Evolutionary conservation across 1,140 invertebrate genomes (phyloP), one percentile per base, ranked within the genome.

Genomic region (Ctenoplectra terminalis): DNA sequence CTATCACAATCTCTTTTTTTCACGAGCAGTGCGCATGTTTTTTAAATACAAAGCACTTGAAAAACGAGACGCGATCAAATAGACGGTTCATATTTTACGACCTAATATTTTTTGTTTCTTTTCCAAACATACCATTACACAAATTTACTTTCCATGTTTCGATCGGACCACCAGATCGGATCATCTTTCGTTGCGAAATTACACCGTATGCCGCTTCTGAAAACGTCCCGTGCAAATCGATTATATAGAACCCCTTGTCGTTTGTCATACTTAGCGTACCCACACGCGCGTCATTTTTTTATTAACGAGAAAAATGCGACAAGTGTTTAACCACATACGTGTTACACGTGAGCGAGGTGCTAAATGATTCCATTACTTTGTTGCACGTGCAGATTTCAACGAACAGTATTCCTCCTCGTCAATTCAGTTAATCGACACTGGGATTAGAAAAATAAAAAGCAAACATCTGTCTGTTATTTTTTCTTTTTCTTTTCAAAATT

Each of bases 221-320:
- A 58, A 78, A 78, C 56, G 63, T 76, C 61, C 48, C 50, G 58
- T 23, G 71, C 54, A 31, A 43, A 83, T 80, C 50, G n/a, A 46
- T 77, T 71, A 75, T 64, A 11, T 15, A 67, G 29, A 54, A 29
- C n/a, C 67, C 84, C 58, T 84, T 54, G 54, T 71, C 50, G 74
- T 81, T 31, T 8, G 31, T 71, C 70, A 69, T n/a, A 63, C n/a
- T 80, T 79, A 52, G 11, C 15, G 58, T 40, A 26, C 34, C 63
- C 37, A 17, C 66, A 52, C 37, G 58, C 17, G 13, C 52, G 31
- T 34, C 29, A 60, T 52, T 71, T 75, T n/a, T 80, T 73, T 73
- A 64, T 72, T 70, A 70, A 70, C 75, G 46, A 71, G 54, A 40
- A 40, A 79, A 79, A 79, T 15, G 43, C 23, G 50, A 43, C 74